Conservation (phyloP, 2,113 vertebrate species). For the Gila orcuttii region DNA sequence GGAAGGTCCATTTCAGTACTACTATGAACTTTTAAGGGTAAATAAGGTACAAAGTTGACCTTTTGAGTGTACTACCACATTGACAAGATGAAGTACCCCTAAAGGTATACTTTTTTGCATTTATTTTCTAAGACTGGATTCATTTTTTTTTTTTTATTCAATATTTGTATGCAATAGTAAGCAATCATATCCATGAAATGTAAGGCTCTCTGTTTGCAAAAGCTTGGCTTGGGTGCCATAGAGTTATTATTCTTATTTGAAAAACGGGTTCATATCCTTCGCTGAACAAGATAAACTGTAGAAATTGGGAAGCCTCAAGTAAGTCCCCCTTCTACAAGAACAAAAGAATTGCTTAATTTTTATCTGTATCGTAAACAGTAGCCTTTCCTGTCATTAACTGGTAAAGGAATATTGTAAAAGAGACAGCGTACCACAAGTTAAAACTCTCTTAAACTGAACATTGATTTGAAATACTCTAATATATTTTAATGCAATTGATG, state of each 20-base stretch:
- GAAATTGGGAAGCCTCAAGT: slow-evolving; percentile 4
- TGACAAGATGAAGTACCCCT: too few relatives aligned
- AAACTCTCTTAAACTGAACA: neutral
- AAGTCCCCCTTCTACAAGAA: slow-evolving; percentile 25
- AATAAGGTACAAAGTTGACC: too few relatives aligned
- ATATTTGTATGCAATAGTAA: neutral
- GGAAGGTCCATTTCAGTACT: too few relatives aligned
- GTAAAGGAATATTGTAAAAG: slow-evolving; percentile 14
- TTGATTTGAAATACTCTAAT: neutral
- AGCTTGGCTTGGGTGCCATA: slow-evolving; percentile 32
- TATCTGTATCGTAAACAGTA: slow-evolving; percentile 30
- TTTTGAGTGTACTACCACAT: too few relatives aligned
- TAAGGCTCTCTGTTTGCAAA: slow-evolving; percentile 41
- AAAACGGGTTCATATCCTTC: slow-evolving; percentile 43
- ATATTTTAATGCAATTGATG: neutral
- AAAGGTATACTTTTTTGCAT: too few relatives aligned
- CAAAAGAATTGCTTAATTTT: slow-evolving; percentile 38
- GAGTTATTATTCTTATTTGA: slow-evolving; percentile 48
- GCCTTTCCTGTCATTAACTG: slow-evolving; percentile 28
- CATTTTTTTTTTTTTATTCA: neutral
- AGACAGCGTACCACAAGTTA: neutral
- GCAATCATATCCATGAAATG: slow-evolving; percentile 10
- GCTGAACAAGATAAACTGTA: slow-evolving; percentile 45
- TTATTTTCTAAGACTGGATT: neutral
- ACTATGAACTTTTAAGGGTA: too few relatives aligned